Evolutionary conservation across 2,113 vertebrate genomes (phyloP).

Genomic region (Dasypus novemcinctus): DNA sequence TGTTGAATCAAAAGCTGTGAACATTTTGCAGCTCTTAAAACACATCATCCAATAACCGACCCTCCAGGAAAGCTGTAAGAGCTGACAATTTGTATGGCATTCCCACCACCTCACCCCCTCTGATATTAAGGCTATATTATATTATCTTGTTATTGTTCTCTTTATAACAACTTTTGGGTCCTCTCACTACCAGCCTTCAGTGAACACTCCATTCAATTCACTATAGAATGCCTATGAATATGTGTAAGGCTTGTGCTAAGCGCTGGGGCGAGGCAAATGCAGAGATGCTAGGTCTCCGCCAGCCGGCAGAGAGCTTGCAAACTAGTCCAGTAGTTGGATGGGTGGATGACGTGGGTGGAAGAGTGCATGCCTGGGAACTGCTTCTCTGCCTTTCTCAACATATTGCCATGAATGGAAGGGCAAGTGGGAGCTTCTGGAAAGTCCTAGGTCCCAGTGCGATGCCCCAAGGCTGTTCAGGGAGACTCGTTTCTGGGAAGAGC

Average conservation of each 20-base stretch:
- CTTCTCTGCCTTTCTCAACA: neutral
- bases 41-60: neutral
- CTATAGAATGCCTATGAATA: no score
- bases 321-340: no score
- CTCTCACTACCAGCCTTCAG: neutral
- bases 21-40: neutral
- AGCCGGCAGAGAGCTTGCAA: neutral
- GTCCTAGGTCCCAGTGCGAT: neutral
- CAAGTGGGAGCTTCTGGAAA: neutral
- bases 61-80: neutral
- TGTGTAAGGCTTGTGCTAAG: neutral
- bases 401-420: neutral
- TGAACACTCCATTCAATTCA: neutral
- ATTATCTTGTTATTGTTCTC: neutral
- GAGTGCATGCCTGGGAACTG: neutral
- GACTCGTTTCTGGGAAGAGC: neutral
- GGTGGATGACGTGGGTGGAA: neutral
- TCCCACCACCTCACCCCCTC: neutral
- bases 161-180: neutral
- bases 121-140: neutral
- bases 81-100: neutral
- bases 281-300: neutral
- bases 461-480: neutral
- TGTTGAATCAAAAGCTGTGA: neutral
- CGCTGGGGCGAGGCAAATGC: neutral